phyloP scores from a whole-genome alignment of 2,113 vertebrate genomes.

The Neogobius melanostomus region DNA sequence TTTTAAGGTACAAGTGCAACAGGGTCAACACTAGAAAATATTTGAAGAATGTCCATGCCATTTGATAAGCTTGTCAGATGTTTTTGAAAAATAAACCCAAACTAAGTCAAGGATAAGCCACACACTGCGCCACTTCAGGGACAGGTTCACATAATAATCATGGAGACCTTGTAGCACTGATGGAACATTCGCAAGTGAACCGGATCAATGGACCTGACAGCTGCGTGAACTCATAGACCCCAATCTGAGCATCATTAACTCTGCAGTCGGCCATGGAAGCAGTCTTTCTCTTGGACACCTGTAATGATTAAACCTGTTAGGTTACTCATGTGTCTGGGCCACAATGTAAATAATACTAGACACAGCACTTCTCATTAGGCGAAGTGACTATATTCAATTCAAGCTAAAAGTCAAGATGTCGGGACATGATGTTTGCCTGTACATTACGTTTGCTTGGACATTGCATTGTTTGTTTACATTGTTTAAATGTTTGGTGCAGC shows the following conservation, averaged over 20 bases:
- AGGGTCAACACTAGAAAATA: not conserved
- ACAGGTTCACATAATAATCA: not conserved
- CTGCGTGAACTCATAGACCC: not conserved
- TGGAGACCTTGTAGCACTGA: not conserved
- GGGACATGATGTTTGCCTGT: too few species aligned
- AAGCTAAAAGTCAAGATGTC: too few species aligned
- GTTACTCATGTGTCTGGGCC: slow-evolving; percentile 11
- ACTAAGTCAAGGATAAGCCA: not conserved
- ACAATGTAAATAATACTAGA: not conserved
- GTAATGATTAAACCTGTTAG: slow-evolving; percentile 43
- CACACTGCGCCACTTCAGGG: not conserved
- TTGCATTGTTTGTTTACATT: too few species aligned
- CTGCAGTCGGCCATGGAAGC: not conserved
- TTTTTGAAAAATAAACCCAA: slow-evolving; percentile 5
- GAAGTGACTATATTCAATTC: not conserved
- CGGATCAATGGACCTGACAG: not conserved
- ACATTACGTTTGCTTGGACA: too few species aligned
- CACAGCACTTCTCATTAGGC: not conserved
- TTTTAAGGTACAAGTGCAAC: too few species aligned
- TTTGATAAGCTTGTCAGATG: not conserved
- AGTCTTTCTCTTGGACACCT: not conserved
- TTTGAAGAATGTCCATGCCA: not conserved
- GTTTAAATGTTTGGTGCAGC: too few species aligned
- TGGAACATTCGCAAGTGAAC: not conserved
- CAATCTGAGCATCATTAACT: slow-evolving; percentile 34